phyloP scores from a whole-genome alignment of 2,113 vertebrate species.

The Australoheros scitulus region DNA sequence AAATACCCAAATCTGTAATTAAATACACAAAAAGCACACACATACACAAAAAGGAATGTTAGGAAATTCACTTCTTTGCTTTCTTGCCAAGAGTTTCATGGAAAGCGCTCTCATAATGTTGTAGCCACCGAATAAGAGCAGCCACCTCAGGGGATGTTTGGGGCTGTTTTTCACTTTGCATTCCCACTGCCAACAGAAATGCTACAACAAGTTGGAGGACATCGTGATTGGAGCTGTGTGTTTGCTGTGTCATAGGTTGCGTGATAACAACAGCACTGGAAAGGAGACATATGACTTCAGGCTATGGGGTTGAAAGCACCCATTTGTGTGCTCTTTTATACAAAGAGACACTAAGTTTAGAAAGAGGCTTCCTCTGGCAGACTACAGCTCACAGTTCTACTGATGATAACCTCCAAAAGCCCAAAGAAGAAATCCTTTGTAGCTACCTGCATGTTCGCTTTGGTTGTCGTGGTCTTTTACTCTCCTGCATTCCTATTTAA shows the following conservation, averaged over 20 bases:
- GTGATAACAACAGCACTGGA: neutral
- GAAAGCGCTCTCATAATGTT: neutral
- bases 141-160: neutral
- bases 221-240: neutral
- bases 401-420: neutral
- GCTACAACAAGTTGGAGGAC: neutral
- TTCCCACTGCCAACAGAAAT: neutral
- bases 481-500: neutral
- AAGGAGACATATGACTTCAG: neutral
- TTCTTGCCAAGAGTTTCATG: neutral
- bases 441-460: neutral
- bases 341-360: neutral
- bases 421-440: neutral
- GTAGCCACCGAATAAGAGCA: too few relatives aligned
- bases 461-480: neutral
- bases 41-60: neutral
- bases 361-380: neutral
- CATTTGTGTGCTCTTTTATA: slow-evolving; percentile 1
- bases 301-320: neutral
- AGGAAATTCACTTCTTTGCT: neutral
- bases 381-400: neutral
- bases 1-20: neutral
- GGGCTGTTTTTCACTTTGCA: neutral
- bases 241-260: slow-evolving; percentile 4
- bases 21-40: neutral